Evolutionary conservation across 2,888 invertebrate genomes (phyloP), one percentile per base, ranked within the genome.

Genomic region (Cerceris ruficornis): DNA sequence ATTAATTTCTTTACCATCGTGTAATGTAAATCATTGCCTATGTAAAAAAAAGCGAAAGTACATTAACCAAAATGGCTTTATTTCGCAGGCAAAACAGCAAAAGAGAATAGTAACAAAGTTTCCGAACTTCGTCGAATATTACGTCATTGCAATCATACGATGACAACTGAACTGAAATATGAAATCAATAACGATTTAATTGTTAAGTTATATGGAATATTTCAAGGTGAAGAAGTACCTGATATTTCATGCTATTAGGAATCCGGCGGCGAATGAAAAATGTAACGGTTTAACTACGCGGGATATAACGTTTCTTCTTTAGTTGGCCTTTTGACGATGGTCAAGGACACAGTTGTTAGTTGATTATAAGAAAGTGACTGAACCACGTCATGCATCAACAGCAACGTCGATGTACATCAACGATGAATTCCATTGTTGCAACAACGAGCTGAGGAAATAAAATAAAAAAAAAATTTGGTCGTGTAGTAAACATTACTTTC

Each of bases 331-430:
- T 84, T 73, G 66, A 77, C 81, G 70, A 86, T 77, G 86, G 84
- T 85, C 88, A 88, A 87, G 88, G 87, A 28, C 61, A 64, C 41
- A 28, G 28, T 55, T 11, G 64, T 60, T 57, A 46, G 57, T 64
- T 72, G 82, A 86, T 87, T 80, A 75, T 78, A 75, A 85, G 79
- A 86, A 86, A 87, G 80, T 85, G 81, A 87, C 81, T 77, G 82
- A 86, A 75, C 69, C 74, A 82, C 83, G 77, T 80, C 83, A 77
- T 66, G 50, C 77, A 73, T 69, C 62, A 59, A 55, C 50, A 14
- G 14, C 15, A 54, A 46, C 61, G 9, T 57, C 50, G 4, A 49
- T 28, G 50, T 49, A 6, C 50, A 42, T 15, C 9, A 7, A 15
- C 52, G 9, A 14, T 9, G 11, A 42, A 46, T 54, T 39, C 41